phyloP scores from a whole-genome alignment of 2,797 vertebrate species.

The Anomalospiza imberbis region DNA sequence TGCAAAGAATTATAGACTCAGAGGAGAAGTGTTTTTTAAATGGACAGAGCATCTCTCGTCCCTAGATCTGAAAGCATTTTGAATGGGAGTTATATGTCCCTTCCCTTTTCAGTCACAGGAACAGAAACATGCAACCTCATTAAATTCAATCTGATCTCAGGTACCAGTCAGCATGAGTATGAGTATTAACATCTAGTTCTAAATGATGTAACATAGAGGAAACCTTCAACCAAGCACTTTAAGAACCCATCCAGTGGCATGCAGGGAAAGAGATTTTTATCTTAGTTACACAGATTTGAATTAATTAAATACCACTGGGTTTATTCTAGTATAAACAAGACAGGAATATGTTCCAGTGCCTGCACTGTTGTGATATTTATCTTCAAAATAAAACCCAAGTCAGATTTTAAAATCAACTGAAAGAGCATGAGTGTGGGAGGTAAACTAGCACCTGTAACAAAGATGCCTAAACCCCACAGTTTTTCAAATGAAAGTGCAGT shows the following conservation, averaged over 20 bases:
- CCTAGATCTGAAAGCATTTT: not conserved
- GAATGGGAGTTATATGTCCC: not conserved
- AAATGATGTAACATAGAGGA: not conserved
- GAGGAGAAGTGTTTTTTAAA: not conserved
- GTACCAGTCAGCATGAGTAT: not conserved
- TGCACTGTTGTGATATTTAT: conserved; percentile 23
- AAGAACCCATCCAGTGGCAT: not conserved
- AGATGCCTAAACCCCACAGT: not conserved
- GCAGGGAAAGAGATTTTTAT: conserved; percentile 40
- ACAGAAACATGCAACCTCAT: not conserved
- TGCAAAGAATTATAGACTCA: not conserved
- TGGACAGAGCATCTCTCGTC: not conserved
- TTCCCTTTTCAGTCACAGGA: not conserved
- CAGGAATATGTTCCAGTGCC: not conserved
- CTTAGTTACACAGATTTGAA: conserved; percentile 1
- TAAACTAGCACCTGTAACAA: not conserved
- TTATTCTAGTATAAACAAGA: conserved; percentile 29
- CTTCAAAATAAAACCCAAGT: conserved; percentile 26
- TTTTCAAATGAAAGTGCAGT: not conserved
- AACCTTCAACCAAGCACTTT: not conserved
- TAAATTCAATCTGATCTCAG: not conserved
- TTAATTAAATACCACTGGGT: not conserved
- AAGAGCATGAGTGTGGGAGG: not conserved
- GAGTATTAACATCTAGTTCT: not conserved
- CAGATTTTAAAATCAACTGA: not conserved